Evolutionary conservation across 2,797 vertebrate genomes (phyloP).

Genomic region (Huso huso): DNA sequence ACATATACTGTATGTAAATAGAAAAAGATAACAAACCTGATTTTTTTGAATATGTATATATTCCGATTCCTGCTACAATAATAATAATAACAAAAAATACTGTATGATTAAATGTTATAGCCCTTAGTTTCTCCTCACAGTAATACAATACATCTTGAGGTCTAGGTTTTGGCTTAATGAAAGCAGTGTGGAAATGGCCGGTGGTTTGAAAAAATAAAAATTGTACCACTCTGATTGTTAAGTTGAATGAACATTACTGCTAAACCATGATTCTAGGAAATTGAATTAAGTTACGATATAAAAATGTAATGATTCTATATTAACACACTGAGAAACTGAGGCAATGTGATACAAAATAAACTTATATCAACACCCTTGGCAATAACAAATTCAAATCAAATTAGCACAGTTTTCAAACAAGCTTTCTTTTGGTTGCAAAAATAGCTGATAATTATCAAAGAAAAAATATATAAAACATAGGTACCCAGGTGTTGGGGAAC

Average conservation of each 20-base stretch:
- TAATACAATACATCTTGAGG: too few species aligned
- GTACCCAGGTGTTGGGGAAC: constrained; percentile 68
- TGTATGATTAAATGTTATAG: too few species aligned
- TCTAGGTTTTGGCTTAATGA: too few species aligned
- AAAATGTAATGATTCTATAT: constrained; percentile 1
- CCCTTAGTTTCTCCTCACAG: too few species aligned
- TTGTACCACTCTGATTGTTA: background rate
- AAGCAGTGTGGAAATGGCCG: background rate
- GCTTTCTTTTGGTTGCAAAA: background rate
- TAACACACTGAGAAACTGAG: background rate
- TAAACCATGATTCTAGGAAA: constrained; percentile 1
- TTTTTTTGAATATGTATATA: too few species aligned
- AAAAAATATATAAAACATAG: constrained; percentile 58
- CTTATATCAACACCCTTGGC: background rate
- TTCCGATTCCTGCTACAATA: too few species aligned
- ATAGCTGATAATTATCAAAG: constrained; percentile 6
- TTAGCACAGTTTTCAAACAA: constrained; percentile 1
- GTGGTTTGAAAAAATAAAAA: background rate
- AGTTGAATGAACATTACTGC: background rate
- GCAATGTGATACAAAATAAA: background rate
- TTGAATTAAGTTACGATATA: background rate
- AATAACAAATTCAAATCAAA: background rate
- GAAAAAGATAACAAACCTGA: too few species aligned
- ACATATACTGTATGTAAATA: too few species aligned
- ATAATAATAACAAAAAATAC: too few species aligned